Evolutionary conservation across 2,797 vertebrate genomes (phyloP), one percentile per base, ranked within the genome.

Genomic region (Galaxias olidus): DNA sequence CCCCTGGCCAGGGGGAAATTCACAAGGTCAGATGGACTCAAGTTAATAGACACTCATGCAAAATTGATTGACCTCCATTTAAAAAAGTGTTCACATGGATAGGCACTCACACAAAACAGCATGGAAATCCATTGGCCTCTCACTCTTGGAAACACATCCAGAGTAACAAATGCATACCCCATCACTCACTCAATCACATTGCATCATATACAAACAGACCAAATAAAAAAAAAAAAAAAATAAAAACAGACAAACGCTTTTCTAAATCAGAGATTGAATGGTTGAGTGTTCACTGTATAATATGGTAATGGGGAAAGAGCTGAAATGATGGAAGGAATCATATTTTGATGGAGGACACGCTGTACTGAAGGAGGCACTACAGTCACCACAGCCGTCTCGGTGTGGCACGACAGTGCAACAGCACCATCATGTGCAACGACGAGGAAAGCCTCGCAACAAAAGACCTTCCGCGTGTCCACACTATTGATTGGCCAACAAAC

Each of bases 381-480:
- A 67, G 78, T 77, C 72, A 74, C 55, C 63, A 72, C 66, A 75
- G 78, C 64, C 41, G 0, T 10, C 0, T 44, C 0, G 1, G 0
- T 8, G 4, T 18, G 43, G 13, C 55, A 59, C 47, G 67, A 48
- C 14, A 20, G 87, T 19, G 68, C 89, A 76, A 45, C 81, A 89
- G 84, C 86, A 67, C 86, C 89, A 86, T 76, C 88, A 73, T 75
- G 87, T 86, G 89, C 15, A 44, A 1, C 30, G 1, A 10, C 50
- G 61, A 56, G 56, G 73, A 84, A 85, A 15, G 4, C 2, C 81
- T 6, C 20, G 41, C 0, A 19, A 15, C 10, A 18, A 41, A 2
- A 19, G 19, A 13, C 20, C 2, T 11, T 41, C 14, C 11, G 18
- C n/a, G 8, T 19, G 3, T 47, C 13, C 45, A 10, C 9, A 10